Evolutionary conservation across 1,140 invertebrate species (phyloP), one percentile per base, ranked within the genome.

Genomic region (Dreissena rostriformis): DNA sequence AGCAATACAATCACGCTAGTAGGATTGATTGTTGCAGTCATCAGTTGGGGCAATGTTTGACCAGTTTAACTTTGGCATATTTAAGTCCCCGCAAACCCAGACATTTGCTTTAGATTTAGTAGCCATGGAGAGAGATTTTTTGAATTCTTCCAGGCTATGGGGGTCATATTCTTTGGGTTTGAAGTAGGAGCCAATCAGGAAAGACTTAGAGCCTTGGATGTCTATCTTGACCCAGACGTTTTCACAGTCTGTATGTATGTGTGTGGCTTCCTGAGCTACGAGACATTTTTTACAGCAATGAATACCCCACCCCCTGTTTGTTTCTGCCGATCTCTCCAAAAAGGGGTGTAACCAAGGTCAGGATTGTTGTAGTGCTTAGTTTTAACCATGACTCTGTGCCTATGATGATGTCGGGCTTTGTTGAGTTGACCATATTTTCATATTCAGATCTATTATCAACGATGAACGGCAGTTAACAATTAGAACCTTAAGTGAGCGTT

Each of bases 51-150:
- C 22, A 57, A 76, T 61, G 29, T 57, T 63, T 57, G 53, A 61
- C 73, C 53, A 76, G 17, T 77, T 63, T 17, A 66, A 12, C 26
- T 77, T 77, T 77, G 75, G 75, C 29, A 77, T 65, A 61, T 77
- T 77, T 14, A 77, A 67, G 39, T 67, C 75, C 28, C 61, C 75
- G 24, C 61, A 61, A 12, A 77, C 65, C 61, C 65, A 77, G 1
- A 67, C 63, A 24, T 19, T 77, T 49, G 63, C 57, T 8, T 28
- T 61, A 12, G 73, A 61, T 39, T 76, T 61, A 8, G 53, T 28
- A 76, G 57, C 73, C 63, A 66, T 77, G n/a, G n/a, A 24, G 65
- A 39, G 8, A 24, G 75, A 77, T 11, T 75, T 57, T 10, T 26
- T 63, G 29, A 77, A 67, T 63, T 77, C 75, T n/a, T 14, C 28